phyloP scores from a whole-genome alignment of 2,797 vertebrate species.

The Gymnocypris eckloni region DNA sequence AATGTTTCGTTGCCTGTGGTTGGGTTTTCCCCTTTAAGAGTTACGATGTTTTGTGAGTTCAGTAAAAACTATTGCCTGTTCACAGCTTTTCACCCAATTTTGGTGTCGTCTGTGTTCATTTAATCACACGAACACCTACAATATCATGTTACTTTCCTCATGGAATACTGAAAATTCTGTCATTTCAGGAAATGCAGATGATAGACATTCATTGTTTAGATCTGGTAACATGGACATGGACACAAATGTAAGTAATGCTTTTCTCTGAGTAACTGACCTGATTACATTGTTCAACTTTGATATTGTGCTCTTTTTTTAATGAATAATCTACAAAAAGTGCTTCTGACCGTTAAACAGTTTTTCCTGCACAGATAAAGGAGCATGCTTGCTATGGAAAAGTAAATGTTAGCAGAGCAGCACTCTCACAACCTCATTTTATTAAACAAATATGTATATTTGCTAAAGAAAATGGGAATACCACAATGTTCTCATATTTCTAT shows the following conservation, averaged over 20 bases:
- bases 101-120: not conserved
- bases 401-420: not conserved
- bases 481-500: too few species aligned
- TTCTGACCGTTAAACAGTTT: not conserved
- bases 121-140: not conserved
- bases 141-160: not conserved
- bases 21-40: not conserved
- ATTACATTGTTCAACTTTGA: not conserved
- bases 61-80: not conserved
- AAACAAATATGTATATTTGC: not conserved
- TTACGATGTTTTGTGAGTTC: not conserved
- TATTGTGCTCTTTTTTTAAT: too few species aligned
- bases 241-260: conserved; percentile 81
- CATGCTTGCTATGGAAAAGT: not conserved
- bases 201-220: conserved; percentile 92
- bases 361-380: not conserved
- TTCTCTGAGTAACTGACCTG: not conserved
- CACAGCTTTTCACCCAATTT: not conserved
- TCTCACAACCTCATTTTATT: not conserved
- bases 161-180: conserved; percentile 6
- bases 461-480: too few species aligned
- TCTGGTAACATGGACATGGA: conserved; percentile 92
- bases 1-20: too few species aligned
- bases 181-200: conserved; percentile 84
- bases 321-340: not conserved